Evolutionary conservation across 37 sponge, comb jelly and placozoan species (phyloP).

Genomic region (Haliclona indistincta): DNA sequence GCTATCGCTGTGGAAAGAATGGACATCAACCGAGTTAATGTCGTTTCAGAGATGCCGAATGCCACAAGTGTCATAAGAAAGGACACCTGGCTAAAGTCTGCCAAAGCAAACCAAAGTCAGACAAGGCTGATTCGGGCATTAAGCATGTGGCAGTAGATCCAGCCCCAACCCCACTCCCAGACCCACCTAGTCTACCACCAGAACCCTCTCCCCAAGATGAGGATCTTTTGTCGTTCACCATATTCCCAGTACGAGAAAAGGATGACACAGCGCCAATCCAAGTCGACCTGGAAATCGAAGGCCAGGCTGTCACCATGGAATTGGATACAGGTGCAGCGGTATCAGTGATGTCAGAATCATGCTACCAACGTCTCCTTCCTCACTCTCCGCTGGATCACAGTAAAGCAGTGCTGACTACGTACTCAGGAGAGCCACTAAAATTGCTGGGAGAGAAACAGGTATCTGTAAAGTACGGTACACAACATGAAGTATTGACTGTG

Average conservation of each 20-base stretch:
- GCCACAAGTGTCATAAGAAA: constrained; percentile 27
- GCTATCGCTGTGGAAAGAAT: constrained; percentile 17
- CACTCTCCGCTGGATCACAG: not conserved
- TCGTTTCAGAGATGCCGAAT: constrained; percentile 9
- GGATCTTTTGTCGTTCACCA: not conserved
- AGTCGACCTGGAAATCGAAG: constrained; percentile 9
- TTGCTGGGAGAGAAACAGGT: constrained; percentile 11
- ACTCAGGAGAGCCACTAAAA: constrained; percentile 10
- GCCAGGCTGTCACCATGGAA: constrained; percentile 4
- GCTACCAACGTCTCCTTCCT: not conserved
- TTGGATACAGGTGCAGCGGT: constrained; percentile 20
- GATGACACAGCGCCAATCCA: not conserved
- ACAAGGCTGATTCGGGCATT: not conserved
- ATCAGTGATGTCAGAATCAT: constrained; percentile 1
- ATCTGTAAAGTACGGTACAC: constrained; percentile 11
- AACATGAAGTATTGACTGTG: not conserved
- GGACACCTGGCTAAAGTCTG: constrained; percentile 17
- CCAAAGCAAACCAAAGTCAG: not conserved
- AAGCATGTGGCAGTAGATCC: no score
- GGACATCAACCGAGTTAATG: constrained; percentile 13
- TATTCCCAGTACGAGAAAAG: no score
- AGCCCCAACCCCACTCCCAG: no score
- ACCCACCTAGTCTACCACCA: no score
- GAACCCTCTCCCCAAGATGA: not conserved
- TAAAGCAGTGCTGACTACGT: constrained; percentile 5